A percentile compares a stretch with the other conserved stretches of the same genome.
Evolutionary conservation across 2,797 vertebrate species (phyloP).

Genomic region (Halcyon badia): DNA sequence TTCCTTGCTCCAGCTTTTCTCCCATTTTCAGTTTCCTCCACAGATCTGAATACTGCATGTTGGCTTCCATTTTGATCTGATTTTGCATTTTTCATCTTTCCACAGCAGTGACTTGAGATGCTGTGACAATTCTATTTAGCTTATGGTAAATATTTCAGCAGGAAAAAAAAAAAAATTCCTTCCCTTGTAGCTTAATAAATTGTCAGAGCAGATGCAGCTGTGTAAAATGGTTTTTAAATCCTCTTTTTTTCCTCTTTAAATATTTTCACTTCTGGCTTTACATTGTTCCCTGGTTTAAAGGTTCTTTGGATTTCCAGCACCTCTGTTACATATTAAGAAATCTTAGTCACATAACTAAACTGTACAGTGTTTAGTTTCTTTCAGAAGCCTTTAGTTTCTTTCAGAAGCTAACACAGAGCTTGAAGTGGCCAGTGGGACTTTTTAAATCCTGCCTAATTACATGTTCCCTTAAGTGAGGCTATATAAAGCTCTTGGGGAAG

Average conservation of each 20-base stretch:
- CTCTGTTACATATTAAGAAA: slow-evolving; percentile 19
- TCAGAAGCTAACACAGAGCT: background rate
- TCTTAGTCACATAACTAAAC: background rate
- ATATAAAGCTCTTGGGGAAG: background rate
- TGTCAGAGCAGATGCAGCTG: slow-evolving; percentile 34
- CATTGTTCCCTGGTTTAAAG: slow-evolving; percentile 36
- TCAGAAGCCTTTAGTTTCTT: background rate
- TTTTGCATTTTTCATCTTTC: slow-evolving; percentile 64
- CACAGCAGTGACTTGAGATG: slow-evolving; percentile 29
- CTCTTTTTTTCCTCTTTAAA: slow-evolving; percentile 45
- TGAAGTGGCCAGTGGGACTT: background rate
- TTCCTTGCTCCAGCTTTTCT: background rate
- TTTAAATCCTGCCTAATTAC: background rate
- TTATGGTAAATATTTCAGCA: slow-evolving; percentile 74
- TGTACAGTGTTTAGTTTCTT: background rate
- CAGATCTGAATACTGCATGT: background rate
- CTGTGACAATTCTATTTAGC: slow-evolving; percentile 70
- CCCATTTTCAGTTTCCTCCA: background rate
- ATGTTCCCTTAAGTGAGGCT: background rate
- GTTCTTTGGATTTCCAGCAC: slow-evolving; percentile 6
- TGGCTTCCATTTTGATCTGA: slow-evolving; percentile 40
- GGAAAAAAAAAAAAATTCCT: background rate
- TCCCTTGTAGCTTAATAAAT: slow-evolving; percentile 61
- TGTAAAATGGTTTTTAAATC: slow-evolving; percentile 67
- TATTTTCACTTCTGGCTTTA: slow-evolving; percentile 60